Evolutionary conservation across 2,113 vertebrate species (phyloP).

Genomic region (Microcebus jonahi): DNA sequence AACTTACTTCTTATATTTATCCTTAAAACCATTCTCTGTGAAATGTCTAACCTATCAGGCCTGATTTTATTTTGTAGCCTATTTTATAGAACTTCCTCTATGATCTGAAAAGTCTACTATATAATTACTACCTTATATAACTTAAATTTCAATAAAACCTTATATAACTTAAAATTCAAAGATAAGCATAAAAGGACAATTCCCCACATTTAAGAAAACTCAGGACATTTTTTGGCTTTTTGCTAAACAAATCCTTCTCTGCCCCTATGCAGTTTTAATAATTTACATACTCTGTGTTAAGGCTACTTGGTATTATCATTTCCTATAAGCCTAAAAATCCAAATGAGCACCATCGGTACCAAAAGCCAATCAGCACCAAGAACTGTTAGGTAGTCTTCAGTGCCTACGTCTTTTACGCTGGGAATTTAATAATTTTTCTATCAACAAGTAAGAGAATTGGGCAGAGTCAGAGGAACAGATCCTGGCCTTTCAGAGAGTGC

Average conservation of each 20-base stretch:
- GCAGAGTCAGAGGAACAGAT: not conserved
- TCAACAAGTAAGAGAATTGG: not conserved
- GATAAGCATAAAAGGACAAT: not conserved
- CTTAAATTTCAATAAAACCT: constrained; percentile 33
- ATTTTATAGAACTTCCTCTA: not conserved
- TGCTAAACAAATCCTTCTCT: not conserved
- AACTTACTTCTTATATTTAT: not conserved
- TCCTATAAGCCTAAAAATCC: not conserved
- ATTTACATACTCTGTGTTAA: not conserved
- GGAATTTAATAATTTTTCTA: not conserved
- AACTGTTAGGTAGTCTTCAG: not conserved
- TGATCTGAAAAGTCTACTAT: not conserved
- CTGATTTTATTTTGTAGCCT: not conserved
- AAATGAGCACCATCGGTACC: not conserved
- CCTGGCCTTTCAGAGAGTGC: not conserved
- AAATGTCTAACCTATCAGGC: not conserved
- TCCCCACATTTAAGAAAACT: not conserved
- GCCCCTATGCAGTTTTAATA: not conserved
- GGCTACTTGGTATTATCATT: not conserved
- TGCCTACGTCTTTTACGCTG: not conserved
- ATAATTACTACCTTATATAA: not conserved
- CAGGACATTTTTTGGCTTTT: not conserved
- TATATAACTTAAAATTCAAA: constrained; percentile 25
- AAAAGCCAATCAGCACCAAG: not conserved
- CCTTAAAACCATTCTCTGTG: not conserved